Percentiles rank a stretch among this genome's conserved stretches.
These are phyloP conservation scores for Megaceryle torquata DNA, from an alignment of 2,113 vertebrate species.

Conservation along the genomic window DNA sequence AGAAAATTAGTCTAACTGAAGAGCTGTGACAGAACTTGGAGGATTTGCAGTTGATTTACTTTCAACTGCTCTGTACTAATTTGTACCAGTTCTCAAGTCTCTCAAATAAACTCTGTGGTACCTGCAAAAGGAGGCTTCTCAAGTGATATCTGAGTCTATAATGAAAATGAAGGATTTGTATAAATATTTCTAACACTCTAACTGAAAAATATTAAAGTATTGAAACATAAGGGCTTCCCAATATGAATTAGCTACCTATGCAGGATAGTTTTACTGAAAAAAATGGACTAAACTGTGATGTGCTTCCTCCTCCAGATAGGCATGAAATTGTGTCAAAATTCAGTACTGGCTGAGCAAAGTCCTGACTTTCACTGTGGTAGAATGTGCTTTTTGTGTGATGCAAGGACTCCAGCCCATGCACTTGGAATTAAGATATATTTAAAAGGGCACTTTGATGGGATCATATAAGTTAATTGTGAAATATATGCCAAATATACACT, in stretches of 20 bases:
- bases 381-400: neutral
- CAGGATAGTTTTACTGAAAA: neutral
- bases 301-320: neutral
- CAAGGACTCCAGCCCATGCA: neutral
- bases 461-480: neutral
- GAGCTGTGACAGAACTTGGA: neutral
- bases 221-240: neutral
- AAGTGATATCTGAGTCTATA: neutral
- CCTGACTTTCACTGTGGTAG: neutral
- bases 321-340: neutral
- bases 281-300: neutral
- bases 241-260: neutral
- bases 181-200: neutral
- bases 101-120: neutral
- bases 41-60: neutral
- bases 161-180: neutral
- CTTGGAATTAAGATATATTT: neutral
- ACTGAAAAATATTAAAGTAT: neutral
- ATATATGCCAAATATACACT: neutral
- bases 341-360: neutral
- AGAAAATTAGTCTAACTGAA: neutral
- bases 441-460: neutral
- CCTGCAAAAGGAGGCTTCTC: neutral
- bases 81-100: neutral
- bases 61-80: neutral